Evolutionary conservation across 1,140 invertebrate species (phyloP).

Genomic region (Gryllus bimaculatus): DNA sequence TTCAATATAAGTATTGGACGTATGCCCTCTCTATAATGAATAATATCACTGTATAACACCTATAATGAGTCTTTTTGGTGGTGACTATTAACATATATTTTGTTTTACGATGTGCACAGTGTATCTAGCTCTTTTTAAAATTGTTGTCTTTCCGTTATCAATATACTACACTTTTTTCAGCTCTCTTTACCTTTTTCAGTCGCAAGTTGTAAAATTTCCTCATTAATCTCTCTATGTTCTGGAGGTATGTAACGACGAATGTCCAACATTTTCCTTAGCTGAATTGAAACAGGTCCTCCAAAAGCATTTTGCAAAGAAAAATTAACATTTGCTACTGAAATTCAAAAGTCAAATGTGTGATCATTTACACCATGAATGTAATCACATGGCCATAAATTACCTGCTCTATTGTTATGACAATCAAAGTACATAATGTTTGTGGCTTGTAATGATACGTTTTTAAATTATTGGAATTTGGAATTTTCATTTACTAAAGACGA

Average conservation of each 20-base stretch:
- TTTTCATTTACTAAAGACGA: slow-evolving; percentile 1
- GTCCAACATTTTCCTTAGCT: background rate
- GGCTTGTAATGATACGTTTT: background rate
- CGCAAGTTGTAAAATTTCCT: no score
- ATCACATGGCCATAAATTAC: background rate
- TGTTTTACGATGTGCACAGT: no score
- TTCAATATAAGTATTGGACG: no score
- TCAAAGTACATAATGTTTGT: background rate
- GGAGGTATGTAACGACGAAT: background rate
- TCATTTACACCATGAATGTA: background rate
- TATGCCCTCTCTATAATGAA: no score
- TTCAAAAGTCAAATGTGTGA: background rate
- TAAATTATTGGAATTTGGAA: background rate
- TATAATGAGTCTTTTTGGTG: no score
- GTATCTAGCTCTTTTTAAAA: no score
- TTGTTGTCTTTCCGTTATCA: no score
- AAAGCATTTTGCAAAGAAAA: slow-evolving; percentile 2
- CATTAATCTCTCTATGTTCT: no score
- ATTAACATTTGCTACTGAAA: background rate
- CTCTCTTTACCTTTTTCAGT: no score
- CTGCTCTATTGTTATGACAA: background rate
- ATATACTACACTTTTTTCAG: no score
- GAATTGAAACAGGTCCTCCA: background rate
- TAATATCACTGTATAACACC: no score
- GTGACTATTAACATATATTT: no score